Evolutionary conservation across 2,888 invertebrate species (phyloP), one percentile per base, ranked within the genome.

Genomic region (Drosophila melanosoma): DNA sequence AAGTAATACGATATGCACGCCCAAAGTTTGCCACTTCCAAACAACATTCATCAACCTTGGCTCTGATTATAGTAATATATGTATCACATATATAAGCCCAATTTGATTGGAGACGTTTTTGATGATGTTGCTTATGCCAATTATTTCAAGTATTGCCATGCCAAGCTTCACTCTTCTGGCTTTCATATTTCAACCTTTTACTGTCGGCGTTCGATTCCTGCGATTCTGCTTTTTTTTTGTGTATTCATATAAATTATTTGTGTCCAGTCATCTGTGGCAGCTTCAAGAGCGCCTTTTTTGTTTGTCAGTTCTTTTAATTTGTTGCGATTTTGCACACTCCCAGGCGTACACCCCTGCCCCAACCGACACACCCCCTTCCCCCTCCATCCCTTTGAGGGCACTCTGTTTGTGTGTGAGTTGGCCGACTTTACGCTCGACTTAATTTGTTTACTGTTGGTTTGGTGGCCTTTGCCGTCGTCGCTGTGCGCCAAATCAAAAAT

Each of bases 401-500:
- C 45, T 20, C 42, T 40, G 10, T 10, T 17, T n/a, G n/a, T 20
- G 45, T 45, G 45, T 23, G 23, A 45, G 45, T 49, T 49, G 85
- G 83, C 73, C 83, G 74, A 83, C 74, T 86, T 86, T 83, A 86
- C 88, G 86, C 86, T 86, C 86, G 86, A 88, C 86, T 88, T 88
- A 88, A 86, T 86, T 88, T 86, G 86, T 86, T 86, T 88, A 86
- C 86, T 88, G 85, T 79, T 85, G 86, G 88, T 80, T 85, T 78
- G 79, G 78, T 74, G 86, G 82, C 80, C 82, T 70, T 75, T 75
- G 74, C 74, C 71, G 58, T 40, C 75, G 81, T 70, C 71, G 79
- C 69, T 71, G 76, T 63, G 75, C 67, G 74, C 79, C 86, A 85
- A 85, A 88, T 88, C 86, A 88, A 88, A 87, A 88, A 86, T 88